phyloP scores from a whole-genome alignment of 2,888 invertebrate species.

The Mallateleia sp. region DNA sequence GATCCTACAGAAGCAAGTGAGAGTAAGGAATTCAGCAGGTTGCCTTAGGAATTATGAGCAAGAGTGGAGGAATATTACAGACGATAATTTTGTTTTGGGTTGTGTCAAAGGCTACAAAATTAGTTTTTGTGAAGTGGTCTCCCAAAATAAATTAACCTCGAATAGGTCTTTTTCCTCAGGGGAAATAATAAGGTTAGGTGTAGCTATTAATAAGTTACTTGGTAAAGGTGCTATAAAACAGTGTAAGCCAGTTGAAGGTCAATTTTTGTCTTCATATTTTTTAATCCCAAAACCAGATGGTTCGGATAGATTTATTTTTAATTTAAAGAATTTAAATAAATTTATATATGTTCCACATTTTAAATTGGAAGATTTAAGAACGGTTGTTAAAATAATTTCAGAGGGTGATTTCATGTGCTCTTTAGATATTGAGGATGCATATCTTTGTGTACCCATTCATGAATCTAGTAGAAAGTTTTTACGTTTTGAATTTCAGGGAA shows the following conservation, averaged over 20 bases:
- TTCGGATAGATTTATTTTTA: conserved; percentile 52
- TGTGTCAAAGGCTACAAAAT: conserved; percentile 13
- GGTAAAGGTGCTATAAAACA: conserved; percentile 36
- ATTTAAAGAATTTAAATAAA: conserved; percentile 56
- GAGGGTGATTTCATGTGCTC: conserved; percentile 40
- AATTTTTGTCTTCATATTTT: conserved; percentile 49
- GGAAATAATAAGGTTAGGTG: conserved; percentile 4
- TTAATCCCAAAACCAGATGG: conserved; percentile 60
- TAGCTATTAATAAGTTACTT: conserved; percentile 19
- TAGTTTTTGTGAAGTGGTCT: not conserved
- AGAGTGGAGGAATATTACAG: not conserved
- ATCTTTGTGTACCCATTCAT: conserved; percentile 29
- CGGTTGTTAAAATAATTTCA: conserved; percentile 42
- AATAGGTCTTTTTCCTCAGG: no score
- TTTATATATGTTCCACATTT: conserved; percentile 62
- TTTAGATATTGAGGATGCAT: conserved; percentile 51
- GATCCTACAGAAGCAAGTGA: not conserved
- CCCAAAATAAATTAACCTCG: no score
- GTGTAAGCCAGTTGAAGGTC: conserved; percentile 35
- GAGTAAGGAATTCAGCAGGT: conserved; percentile 23
- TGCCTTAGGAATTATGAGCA: not conserved
- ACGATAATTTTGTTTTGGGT: conserved; percentile 1
- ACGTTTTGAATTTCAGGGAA: conserved; percentile 13
- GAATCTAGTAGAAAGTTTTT: conserved; percentile 32
- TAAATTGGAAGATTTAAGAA: conserved; percentile 70